A percentile compares a stretch with the other conserved stretches of the same genome.
Evolutionary conservation across 2,113 vertebrate species (phyloP).

Genomic region (Butastur rufipennis): DNA sequence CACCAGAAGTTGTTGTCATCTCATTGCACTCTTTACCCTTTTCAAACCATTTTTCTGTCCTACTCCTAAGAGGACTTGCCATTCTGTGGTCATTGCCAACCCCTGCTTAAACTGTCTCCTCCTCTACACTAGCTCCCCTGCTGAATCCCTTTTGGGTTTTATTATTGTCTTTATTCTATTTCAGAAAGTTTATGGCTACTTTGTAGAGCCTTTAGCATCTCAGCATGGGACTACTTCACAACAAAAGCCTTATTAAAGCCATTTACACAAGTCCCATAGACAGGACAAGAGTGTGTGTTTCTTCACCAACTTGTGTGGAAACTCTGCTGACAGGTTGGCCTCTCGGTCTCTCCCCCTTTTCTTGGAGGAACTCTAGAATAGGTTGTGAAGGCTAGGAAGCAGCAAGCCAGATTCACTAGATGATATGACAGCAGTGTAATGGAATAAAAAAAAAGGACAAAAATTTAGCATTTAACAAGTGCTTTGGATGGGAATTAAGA

Average conservation of each 20-base stretch:
- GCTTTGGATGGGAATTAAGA: background rate
- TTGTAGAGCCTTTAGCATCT: background rate
- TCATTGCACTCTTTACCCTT: background rate
- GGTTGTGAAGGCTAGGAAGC: background rate
- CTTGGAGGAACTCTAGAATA: background rate
- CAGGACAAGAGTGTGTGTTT: background rate
- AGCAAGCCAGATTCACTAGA: background rate
- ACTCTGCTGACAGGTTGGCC: accelerated
- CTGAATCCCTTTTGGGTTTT: background rate
- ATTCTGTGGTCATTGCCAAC: background rate
- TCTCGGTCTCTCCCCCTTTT: background rate
- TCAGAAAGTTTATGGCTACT: background rate
- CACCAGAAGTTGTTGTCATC: background rate
- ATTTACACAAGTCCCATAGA: background rate
- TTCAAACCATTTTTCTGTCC: background rate
- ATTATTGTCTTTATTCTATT: background rate
- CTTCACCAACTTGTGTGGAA: background rate
- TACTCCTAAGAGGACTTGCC: background rate
- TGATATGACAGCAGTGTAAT: background rate
- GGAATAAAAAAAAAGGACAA: background rate
- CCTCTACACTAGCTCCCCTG: background rate
- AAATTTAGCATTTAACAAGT: background rate
- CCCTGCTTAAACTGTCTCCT: background rate
- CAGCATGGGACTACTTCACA: background rate
- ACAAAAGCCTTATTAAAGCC: background rate